Evolutionary conservation across 2,797 vertebrate species (phyloP), one percentile per base, ranked within the genome.

Genomic region (Enteromius viviparus): DNA sequence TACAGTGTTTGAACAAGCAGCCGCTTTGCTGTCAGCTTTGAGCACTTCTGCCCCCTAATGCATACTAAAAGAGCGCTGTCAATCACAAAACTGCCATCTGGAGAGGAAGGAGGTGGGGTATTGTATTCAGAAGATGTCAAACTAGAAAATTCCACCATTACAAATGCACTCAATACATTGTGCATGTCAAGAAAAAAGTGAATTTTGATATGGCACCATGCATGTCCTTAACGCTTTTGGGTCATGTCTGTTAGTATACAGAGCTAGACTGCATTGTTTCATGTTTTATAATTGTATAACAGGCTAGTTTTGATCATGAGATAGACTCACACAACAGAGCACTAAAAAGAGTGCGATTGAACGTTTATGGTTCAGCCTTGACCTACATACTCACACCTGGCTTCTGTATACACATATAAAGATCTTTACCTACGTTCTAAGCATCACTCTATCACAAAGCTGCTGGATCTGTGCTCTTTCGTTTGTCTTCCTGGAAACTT

Each of bases 351-450:
- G 7, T n/a, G 53, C 6, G 21, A 17, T 32, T 34, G 14, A 8
- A 6, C 21, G 14, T 51, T n/a, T 37, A 21, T 66, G 7, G 7
- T 45, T 40, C 23, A 78, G 64, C 26, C 32, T 55, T 55, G 77
- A 79, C 77, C 77, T 79, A 79, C 64, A 68, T 68, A 68, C 8
- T 37, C 47, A 37, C 77, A 79, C 77, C 78, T 80, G 78, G 64
- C 65, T n/a, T 66, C 21, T 51, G 1, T 37, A n/a, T 29, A 37
- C 76, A 23, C 1, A 51, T 45, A 51, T 2, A 66, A 32, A 66
- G 78, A 70, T 80, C 78, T 62, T 47, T 60, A 80, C 70, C 78
- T 70, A 9, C 37, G 62, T 8, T 26, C 42, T 51, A 51, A 68
- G 49, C 42, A 19, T 10, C 49, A 37, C 19, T 47, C 9, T 45